Percentiles rank a stretch among this genome's conserved stretches.
Conservation (phyloP, 1,140 invertebrate genomes). For the Drosophila oshimai region DNA sequence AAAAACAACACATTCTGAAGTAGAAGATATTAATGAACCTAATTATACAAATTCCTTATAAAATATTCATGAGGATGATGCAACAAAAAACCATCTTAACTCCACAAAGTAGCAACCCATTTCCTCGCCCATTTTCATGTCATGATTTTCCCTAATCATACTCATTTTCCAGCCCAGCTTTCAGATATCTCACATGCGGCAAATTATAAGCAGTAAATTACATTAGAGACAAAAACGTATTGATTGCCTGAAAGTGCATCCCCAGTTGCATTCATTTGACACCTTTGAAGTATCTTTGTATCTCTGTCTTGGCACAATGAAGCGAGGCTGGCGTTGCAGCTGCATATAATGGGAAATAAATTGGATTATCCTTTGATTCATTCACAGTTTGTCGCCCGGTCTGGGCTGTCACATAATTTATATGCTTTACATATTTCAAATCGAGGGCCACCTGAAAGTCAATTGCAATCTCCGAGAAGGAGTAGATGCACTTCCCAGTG, state of each 20-base stretch:
- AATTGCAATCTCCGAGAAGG: slow-evolving; percentile 14
- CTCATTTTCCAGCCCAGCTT: slow-evolving; percentile 28
- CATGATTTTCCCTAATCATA: slow-evolving; percentile 24
- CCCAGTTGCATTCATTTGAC: slow-evolving; percentile 46
- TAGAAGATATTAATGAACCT: too few species aligned
- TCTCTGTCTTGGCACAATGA: slow-evolving; percentile 57
- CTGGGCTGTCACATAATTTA: slow-evolving; percentile 70
- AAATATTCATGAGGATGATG: too few species aligned
- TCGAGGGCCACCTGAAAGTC: slow-evolving; percentile 46
- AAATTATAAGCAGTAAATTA: slow-evolving; percentile 74
- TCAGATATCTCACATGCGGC: slow-evolving; percentile 5
- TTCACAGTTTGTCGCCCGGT: slow-evolving; percentile 77
- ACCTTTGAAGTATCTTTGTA: slow-evolving; percentile 71
- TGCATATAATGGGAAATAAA: slow-evolving; percentile 75
- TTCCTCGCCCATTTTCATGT: not conserved
- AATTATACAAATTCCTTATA: too few species aligned
- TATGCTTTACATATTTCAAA: slow-evolving; percentile 80
- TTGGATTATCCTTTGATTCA: slow-evolving; percentile 82
- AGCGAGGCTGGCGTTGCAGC: slow-evolving; percentile 14
- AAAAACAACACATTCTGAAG: too few species aligned
- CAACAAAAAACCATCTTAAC: not conserved
- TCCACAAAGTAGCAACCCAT: not conserved
- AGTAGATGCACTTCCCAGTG: not conserved
- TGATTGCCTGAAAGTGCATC: slow-evolving; percentile 67
- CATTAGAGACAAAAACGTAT: slow-evolving; percentile 79